Evolutionary conservation across 1,140 invertebrate species (phyloP), one percentile per base, ranked within the genome.

Genomic region (Caerostris extrusa): DNA sequence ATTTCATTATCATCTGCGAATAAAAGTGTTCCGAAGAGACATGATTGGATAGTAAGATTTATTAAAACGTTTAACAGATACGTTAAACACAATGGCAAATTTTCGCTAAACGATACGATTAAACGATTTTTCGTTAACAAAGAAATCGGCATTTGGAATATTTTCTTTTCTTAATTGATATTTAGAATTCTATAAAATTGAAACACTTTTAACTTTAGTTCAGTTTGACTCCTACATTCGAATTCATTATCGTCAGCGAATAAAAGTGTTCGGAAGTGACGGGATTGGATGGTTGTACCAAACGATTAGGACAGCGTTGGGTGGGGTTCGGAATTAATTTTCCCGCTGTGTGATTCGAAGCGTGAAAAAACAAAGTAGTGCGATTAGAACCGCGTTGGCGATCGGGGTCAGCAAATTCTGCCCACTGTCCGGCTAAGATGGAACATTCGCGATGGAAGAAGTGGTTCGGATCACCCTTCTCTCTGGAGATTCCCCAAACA

Each of bases 361-460:
- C 88, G 67, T 53, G 77, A 85, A 85, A 85, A 58, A 85, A 50
- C 58, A 85, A 85, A 85, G 19, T 57, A 85, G 57, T 58, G 57
- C 83, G 56, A 85, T 85, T 50, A 17, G n/a, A 58, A 55, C 83
- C 17, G 83, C 83, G 83, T 85, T 77, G 64, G 90, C 71, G 71
- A 91, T 82, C 58, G 69, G 90, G 69, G 90, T 91, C 90, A 60
- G 61, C 56, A 57, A 10, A 71, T 64, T 55, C n/a, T 53, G n/a
- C 19, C 67, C 61, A 90, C 50, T 19, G 87, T 14, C 50, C 50
- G 53, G 50, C 71, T 56, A 50, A 61, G 87, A 90, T 82, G 90
- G 77, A 91, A 60, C 57, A 60, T 91, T 82, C 71, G 64, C 56
- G 69, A 61, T 91, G 90, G 90, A 81, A 71, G 71, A 91, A 91